These are phyloP conservation scores for Chalcis sispes DNA, from an alignment of 2,888 invertebrate genomes.

Conservation along the genomic window DNA sequence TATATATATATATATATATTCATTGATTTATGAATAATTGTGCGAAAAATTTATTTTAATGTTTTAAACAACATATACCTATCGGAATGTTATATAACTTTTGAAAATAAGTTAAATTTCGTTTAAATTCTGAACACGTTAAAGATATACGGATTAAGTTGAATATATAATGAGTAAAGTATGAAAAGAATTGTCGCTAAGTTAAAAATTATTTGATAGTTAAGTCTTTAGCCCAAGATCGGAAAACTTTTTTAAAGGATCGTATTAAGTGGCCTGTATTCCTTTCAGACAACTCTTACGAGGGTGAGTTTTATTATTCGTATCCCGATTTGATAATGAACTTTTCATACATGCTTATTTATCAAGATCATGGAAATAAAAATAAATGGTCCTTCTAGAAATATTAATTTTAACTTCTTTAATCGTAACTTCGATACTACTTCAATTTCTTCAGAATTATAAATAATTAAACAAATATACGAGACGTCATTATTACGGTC, in stretches of 20 bases:
- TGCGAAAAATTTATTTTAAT: no score
- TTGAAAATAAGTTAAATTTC: no score
- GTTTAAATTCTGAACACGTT: no score
- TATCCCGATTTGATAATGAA: not conserved
- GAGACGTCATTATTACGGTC: no score
- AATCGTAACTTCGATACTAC: not conserved
- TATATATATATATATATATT: no score
- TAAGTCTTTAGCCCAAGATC: slow-evolving; percentile 47
- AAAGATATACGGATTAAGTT: no score
- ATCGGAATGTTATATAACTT: no score
- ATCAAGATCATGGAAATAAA: not conserved
- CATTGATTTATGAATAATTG: no score
- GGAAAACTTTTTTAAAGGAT: slow-evolving; percentile 61
- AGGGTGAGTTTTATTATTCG: slow-evolving; percentile 70
- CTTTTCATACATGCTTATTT: not conserved
- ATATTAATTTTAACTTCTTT: not conserved
- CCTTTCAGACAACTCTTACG: slow-evolving; percentile 69
- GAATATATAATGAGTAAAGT: no score
- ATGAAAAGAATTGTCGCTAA: not conserved
- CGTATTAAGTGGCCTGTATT: slow-evolving; percentile 70
- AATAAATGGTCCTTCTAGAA: not conserved
- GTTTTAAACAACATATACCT: no score
- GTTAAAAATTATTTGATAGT: slow-evolving; percentile 19
- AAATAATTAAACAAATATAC: no score
- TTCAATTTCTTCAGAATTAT: slow-evolving; percentile 5